Percentiles rank a stretch among this genome's conserved stretches.
Conservation (phyloP, 1,140 invertebrate genomes). For the Zaprionus gabonicus region DNA sequence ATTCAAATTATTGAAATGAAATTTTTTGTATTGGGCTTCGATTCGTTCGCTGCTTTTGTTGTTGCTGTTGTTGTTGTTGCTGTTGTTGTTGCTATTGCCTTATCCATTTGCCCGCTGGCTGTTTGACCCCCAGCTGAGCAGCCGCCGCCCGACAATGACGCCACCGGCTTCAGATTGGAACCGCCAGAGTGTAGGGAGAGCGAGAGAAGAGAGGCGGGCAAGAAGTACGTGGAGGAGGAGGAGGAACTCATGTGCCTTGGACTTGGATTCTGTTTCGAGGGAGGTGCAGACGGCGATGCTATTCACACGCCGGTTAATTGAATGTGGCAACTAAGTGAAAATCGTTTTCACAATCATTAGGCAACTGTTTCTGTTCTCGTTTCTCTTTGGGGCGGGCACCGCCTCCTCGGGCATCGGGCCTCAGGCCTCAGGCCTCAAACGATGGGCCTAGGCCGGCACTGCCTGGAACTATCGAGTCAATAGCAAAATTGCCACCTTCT, state of each 20-base stretch:
- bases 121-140: conserved; percentile 46
- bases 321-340: conserved; percentile 61
- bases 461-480: conserved; percentile 68
- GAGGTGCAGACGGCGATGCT: conserved; percentile 52
- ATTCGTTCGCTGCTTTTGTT: conserved; percentile 9
- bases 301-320: conserved; percentile 78
- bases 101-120: conserved; percentile 45
- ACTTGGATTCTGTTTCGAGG: conserved; percentile 12
- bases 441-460: conserved; percentile 5
- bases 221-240: not conserved
- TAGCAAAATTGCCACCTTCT: conserved; percentile 76
- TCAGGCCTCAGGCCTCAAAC: not conserved
- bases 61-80: conserved; percentile 19
- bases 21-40: conserved; percentile 33
- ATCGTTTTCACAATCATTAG: conserved; percentile 74
- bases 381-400: conserved; percentile 22
- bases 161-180: conserved; percentile 48
- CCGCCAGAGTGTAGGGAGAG: not conserved
- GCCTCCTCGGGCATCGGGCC: conserved; percentile 6
- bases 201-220: no score
- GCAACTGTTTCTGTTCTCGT: conserved; percentile 16
- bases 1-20: conserved; percentile 69
- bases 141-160: conserved; percentile 53
- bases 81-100: conserved; percentile 14
- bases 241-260: not conserved